Evolutionary conservation across 2,888 invertebrate species (phyloP).

Genomic region (Eupithecia exiguata): DNA sequence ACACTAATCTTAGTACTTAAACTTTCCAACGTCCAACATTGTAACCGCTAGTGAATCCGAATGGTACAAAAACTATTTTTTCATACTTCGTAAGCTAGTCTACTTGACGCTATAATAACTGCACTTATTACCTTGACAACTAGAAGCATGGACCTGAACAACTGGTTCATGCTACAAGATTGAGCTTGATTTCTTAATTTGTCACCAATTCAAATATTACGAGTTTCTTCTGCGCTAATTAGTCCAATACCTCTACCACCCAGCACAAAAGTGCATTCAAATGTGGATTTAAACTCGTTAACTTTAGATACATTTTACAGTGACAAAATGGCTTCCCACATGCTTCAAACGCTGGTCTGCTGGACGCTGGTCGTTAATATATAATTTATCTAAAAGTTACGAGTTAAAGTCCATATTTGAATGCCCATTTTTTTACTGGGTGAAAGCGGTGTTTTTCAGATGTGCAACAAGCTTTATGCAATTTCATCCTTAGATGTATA

Average conservation of each 20-base stretch:
- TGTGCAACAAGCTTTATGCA: not conserved
- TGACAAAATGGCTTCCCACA: too few relatives aligned
- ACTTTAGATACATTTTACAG: too few relatives aligned
- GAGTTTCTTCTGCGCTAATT: not conserved
- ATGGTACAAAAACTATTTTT: constrained; percentile 80
- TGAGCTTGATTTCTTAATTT: constrained; percentile 13
- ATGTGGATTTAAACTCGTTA: too few relatives aligned
- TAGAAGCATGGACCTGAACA: constrained; percentile 7
- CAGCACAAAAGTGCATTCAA: too few relatives aligned
- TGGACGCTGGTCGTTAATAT: too few relatives aligned
- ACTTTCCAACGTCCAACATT: constrained; percentile 52
- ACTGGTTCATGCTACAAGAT: constrained; percentile 16
- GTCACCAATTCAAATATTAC: constrained; percentile 6
- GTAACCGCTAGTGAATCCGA: constrained; percentile 69
- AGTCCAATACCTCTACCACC: too few relatives aligned
- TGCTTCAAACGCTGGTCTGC: too few relatives aligned
- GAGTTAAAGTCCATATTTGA: too few relatives aligned
- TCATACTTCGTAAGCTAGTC: constrained; percentile 69
- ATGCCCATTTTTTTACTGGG: too few relatives aligned
- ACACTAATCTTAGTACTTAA: constrained; percentile 26
- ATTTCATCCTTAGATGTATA: not conserved
- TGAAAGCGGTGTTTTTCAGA: too few relatives aligned
- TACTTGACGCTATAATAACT: constrained; percentile 53
- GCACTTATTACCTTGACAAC: constrained; percentile 11
- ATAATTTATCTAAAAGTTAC: too few relatives aligned